Percentiles rank a stretch among this genome's conserved stretches.
Conservation (phyloP, 23 tunicate genomes). For the Ciona savignyi region DNA sequence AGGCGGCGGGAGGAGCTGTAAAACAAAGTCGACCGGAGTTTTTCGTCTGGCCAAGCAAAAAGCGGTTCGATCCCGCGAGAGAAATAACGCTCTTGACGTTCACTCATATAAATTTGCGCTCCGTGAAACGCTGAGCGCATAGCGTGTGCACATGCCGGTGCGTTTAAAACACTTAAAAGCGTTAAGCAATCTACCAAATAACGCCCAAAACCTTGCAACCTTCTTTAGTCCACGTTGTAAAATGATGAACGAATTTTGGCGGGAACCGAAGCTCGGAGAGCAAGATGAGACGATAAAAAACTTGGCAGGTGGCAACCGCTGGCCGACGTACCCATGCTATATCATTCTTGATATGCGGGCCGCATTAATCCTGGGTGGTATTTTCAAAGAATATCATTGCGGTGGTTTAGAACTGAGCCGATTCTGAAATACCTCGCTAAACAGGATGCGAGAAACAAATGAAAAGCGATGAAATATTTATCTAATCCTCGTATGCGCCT, state of each 20-base stretch:
- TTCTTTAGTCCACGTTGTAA: no score
- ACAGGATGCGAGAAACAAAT: neutral
- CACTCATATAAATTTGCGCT: neutral
- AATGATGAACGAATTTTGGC: neutral
- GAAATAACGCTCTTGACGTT: neutral
- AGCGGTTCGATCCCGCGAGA: slow-evolving; percentile 1
- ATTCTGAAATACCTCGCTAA: neutral
- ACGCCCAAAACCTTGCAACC: no score
- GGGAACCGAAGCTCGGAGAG: neutral
- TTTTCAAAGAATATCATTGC: neutral
- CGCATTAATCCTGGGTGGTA: neutral
- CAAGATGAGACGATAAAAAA: neutral
- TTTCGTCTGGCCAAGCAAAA: neutral
- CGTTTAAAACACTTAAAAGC: no score
- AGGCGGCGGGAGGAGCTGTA: neutral
- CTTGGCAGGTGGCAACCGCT: slow-evolving; percentile 2
- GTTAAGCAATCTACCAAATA: no score
- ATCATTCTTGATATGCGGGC: neutral
- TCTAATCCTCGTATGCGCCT: no score
- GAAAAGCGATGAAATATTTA: neutral
- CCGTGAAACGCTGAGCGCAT: neutral
- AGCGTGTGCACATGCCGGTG: no score
- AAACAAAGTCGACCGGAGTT: neutral
- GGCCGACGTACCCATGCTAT: neutral
- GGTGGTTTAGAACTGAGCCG: neutral